A percentile compares a stretch with the other conserved stretches of the same genome.
Evolutionary conservation across 2,888 invertebrate species (phyloP).

Genomic region (Poecilus cupreus): DNA sequence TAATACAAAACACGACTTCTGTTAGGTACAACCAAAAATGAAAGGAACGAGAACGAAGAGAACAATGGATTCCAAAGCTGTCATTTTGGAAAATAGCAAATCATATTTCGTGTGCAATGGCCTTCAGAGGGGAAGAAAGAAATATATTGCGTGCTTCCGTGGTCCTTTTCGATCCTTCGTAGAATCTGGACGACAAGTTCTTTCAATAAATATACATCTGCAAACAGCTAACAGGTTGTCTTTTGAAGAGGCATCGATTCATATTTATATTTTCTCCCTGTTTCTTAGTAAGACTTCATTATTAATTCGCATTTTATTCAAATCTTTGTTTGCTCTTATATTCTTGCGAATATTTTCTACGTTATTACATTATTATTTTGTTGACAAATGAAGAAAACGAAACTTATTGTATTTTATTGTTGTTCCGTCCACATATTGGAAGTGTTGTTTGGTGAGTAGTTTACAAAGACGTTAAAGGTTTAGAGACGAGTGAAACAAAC

Average conservation of each 20-base stretch:
- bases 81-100: constrained; percentile 11
- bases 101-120: background rate
- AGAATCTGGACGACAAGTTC: background rate
- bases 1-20: background rate
- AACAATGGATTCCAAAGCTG: background rate
- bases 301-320: no score
- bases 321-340: no score
- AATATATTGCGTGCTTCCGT: background rate
- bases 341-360: no score
- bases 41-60: background rate
- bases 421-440: background rate
- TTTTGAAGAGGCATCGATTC: background rate
- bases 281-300: no score
- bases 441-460: background rate
- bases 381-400: no score
- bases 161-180: background rate
- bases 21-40: background rate
- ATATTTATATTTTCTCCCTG: background rate
- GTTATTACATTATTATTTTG: no score
- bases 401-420: no score
- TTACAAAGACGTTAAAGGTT: background rate
- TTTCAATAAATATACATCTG: constrained; percentile 15
- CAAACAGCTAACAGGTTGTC: constrained; percentile 10
- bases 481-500: background rate
- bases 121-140: background rate